Conservation (phyloP, 1,140 invertebrate species). For the Hyposmocoma kahamanoa region DNA sequence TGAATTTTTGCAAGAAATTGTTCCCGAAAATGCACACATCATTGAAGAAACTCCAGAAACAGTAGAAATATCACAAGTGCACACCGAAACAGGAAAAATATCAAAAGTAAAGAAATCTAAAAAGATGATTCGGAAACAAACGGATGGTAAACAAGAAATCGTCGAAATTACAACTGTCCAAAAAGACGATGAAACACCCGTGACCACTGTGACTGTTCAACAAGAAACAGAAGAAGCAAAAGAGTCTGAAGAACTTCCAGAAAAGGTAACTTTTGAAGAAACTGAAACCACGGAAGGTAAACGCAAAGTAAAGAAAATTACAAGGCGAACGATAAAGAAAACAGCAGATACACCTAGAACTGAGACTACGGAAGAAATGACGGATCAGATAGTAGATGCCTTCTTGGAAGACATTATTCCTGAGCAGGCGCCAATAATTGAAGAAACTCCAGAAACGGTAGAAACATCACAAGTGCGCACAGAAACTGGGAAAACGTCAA, state of each 20-base stretch:
- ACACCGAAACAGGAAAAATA: constrained; percentile 42
- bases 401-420: constrained; percentile 4
- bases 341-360: constrained; percentile 25
- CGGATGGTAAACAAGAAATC: constrained; percentile 56
- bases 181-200: constrained; percentile 61
- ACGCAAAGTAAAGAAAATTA: constrained; percentile 40
- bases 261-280: constrained; percentile 34
- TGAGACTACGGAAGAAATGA: constrained; percentile 24
- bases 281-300: constrained; percentile 34
- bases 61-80: constrained; percentile 56
- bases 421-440: background rate
- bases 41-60: constrained; percentile 50
- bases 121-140: constrained; percentile 49
- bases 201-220: constrained; percentile 34
- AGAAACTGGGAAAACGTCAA: constrained; percentile 24
- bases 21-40: constrained; percentile 27
- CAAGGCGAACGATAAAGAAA: constrained; percentile 34
- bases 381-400: constrained; percentile 16
- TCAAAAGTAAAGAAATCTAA: constrained; percentile 53
- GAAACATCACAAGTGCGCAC: background rate
- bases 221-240: constrained; percentile 24
- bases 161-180: constrained; percentile 70
- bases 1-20: constrained; percentile 10
- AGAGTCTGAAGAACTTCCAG: constrained; percentile 39
- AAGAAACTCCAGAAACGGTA: background rate